A percentile compares a stretch with the other conserved stretches of the same genome.
Evolutionary conservation across 2,113 vertebrate species (phyloP).

Genomic region (Myxocyprinus asiaticus): DNA sequence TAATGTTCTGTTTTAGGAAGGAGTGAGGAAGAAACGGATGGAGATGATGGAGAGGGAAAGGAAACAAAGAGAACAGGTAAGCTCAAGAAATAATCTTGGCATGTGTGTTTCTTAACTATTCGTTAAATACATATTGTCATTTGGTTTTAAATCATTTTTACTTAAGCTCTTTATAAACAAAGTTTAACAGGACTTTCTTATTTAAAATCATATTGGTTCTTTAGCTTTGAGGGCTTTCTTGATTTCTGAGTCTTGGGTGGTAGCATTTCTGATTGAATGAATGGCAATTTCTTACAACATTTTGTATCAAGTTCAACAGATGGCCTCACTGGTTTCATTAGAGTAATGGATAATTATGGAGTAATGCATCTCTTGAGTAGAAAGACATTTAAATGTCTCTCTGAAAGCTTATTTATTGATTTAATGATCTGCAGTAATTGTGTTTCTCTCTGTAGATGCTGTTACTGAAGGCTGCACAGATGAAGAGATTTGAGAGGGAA

Average conservation of each 20-base stretch:
- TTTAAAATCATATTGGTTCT: too few species aligned
- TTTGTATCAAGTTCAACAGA: slow-evolving; percentile 7
- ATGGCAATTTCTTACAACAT: background rate
- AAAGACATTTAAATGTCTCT: slow-evolving; percentile 9
- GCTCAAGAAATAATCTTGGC: background rate
- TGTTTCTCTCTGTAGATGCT: slow-evolving; percentile 76
- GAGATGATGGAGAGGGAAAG: slow-evolving; percentile 86
- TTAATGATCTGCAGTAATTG: background rate
- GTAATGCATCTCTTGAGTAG: background rate
- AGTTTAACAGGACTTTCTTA: too few species aligned
- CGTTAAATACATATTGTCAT: too few species aligned
- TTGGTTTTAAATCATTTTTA: too few species aligned
- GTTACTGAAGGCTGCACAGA: slow-evolving; percentile 85
- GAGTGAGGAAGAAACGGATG: slow-evolving; percentile 80
- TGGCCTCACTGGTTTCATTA: background rate
- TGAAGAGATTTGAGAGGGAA: slow-evolving; percentile 89
- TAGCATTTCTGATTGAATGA: too few species aligned
- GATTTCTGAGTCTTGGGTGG: too few species aligned
- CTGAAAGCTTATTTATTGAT: slow-evolving; percentile 13
- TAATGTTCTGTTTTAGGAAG: slow-evolving; percentile 75
- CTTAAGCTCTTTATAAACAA: too few species aligned
- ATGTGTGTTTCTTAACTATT: too few species aligned
- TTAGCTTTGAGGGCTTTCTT: too few species aligned
- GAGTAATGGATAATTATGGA: background rate
- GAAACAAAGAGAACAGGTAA: slow-evolving; percentile 88